A percentile compares a stretch with the other conserved stretches of the same genome.
Evolutionary conservation across 2,888 invertebrate species (phyloP).

Genomic region (Cyclophora albipunctata): DNA sequence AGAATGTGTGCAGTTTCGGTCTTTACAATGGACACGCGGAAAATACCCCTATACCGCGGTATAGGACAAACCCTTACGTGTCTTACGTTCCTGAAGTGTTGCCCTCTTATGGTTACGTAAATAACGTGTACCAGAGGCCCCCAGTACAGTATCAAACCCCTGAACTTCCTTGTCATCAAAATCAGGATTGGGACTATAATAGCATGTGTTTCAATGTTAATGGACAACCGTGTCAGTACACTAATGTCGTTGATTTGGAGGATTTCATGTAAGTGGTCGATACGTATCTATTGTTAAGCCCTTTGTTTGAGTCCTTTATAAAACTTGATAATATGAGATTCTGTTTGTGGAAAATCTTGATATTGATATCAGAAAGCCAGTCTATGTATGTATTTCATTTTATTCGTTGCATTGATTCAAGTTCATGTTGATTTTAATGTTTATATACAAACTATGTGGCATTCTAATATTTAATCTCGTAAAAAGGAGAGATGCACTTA

Average conservation of each 20-base stretch:
- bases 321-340: no score
- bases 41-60: slow-evolving; percentile 45
- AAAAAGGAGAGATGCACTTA: no score
- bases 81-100: slow-evolving; percentile 26
- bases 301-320: neutral
- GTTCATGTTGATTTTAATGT: no score
- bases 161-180: slow-evolving; percentile 66
- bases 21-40: slow-evolving; percentile 29
- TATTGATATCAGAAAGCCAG: no score
- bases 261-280: slow-evolving; percentile 82
- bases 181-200: slow-evolving; percentile 77
- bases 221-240: slow-evolving; percentile 79
- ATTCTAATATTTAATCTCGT: no score
- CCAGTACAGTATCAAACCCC: slow-evolving; percentile 31
- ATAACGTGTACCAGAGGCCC: slow-evolving; percentile 26
- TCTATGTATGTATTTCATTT: no score
- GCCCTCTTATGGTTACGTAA: slow-evolving; percentile 32
- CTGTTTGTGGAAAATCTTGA: no score
- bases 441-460: no score
- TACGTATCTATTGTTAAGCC: neutral
- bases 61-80: slow-evolving; percentile 30
- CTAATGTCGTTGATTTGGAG: slow-evolving; percentile 80
- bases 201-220: slow-evolving; percentile 80
- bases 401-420: no score
- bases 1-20: slow-evolving; percentile 36